Base-by-base conservation (phyloP, 2,888 invertebrate species). In the Disparrhopalites patrizii region DNA sequence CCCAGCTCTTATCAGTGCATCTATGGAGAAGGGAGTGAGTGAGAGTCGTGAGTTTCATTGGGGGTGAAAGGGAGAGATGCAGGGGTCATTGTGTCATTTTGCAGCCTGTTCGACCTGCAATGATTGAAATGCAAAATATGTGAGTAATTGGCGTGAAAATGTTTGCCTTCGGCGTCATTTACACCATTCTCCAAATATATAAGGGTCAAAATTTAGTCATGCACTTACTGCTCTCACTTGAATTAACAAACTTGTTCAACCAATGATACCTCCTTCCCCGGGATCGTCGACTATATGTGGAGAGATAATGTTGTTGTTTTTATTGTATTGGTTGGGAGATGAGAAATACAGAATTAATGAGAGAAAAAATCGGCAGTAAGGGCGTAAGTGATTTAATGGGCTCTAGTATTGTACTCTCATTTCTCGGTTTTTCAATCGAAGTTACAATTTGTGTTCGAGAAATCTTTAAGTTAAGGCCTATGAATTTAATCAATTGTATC, bases 1-100 rank as follows among this genome's bases (percentile, higher is more conserved):
- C 36, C 8, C 36, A 36, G 7, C 15, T 36, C 15, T 7, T 36
- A 36, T 10, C 7, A 15, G 36, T 36, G 15, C 36, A 36, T 36
- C 36, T 15, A 15, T 36, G 15, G 36, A 7, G 36, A 15, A 36
- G 7, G 8, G 15, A 36, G 36, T 36, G 36, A 10, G 7, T 15
- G 15, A 36, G 36, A 10, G 7, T 36, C 8, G 36, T 36, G 36
- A 36, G 36, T 36, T 10, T 10, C 8, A 7, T 10, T 7, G 36
- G 15, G 36, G 36, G 8, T 10, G 27, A 33, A 33, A 28, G 55
- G 30, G 33, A 54, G 20, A 31, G 55, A 50, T 3, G 20, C 40
- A 40, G 55, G 36, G 55, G 55, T 55, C 55, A 55, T 55, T 36
- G 33, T 33, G 55, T n/a, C 55, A 33, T 55, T 55, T 54, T 28